These are phyloP conservation scores for Tauraco erythrolophus DNA, from an alignment of 2,113 vertebrate species.

Conservation along the genomic window DNA sequence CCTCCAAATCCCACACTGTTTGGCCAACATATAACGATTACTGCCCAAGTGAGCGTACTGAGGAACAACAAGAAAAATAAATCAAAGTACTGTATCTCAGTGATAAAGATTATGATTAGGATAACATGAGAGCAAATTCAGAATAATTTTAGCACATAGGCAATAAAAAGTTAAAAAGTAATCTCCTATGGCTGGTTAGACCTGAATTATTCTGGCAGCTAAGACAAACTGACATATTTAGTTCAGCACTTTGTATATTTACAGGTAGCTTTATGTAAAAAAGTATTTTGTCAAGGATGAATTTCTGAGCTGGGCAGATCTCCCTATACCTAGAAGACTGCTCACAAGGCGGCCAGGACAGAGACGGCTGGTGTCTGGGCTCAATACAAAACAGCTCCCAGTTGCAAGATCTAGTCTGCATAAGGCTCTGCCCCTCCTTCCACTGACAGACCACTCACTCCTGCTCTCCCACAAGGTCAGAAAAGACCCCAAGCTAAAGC, in stretches of 20 bases:
- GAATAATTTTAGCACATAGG: not conserved
- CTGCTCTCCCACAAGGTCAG: not conserved
- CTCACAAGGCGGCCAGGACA: not conserved
- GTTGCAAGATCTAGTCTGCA: not conserved
- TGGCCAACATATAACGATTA: not conserved
- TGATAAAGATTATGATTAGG: not conserved
- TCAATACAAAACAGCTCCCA: not conserved
- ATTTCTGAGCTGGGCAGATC: not conserved
- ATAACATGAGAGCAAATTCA: not conserved
- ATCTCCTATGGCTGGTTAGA: not conserved
- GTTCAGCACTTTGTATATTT: not conserved
- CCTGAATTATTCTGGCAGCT: not conserved
- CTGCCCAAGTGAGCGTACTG: not conserved
- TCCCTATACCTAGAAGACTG: not conserved
- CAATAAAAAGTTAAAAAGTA: not conserved
- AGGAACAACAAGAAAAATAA: not conserved
- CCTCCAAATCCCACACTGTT: not conserved
- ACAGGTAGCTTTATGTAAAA: not conserved
- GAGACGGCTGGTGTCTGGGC: accelerated
- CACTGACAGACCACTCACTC: accelerated
- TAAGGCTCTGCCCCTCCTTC: not conserved
- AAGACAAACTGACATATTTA: not conserved
- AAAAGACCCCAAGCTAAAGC: not conserved
- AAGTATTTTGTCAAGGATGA: not conserved
- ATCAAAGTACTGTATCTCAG: not conserved